These are phyloP conservation scores for Leptoteleia sp. DNA, from an alignment of 1,140 invertebrate species.

Conservation along the genomic window DNA sequence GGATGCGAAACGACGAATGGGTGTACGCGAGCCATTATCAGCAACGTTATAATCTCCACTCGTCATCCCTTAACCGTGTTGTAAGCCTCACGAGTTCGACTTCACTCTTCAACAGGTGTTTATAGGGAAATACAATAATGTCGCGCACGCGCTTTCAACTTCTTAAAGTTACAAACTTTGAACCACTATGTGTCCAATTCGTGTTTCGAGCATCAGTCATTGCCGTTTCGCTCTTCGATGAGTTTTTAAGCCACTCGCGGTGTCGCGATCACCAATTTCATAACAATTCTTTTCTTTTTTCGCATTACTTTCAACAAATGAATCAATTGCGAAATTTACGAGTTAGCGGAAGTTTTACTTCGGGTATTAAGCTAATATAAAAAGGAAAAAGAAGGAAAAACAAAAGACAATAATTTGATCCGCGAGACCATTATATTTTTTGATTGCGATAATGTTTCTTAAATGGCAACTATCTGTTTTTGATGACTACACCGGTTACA, in stretches of 20 bases:
- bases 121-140: slow-evolving; percentile 81
- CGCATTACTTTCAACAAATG: too few relatives aligned
- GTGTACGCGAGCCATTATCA: slow-evolving; percentile 63
- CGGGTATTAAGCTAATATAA: too few relatives aligned
- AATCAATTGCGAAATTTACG: too few relatives aligned
- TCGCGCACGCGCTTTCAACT: slow-evolving; percentile 78
- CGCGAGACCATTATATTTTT: too few relatives aligned
- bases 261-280: too few relatives aligned
- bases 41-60: slow-evolving; percentile 76
- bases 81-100: slow-evolving; percentile 76
- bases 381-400: too few relatives aligned
- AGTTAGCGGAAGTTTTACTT: too few relatives aligned
- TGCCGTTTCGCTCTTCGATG: slow-evolving; percentile 20
- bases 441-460: too few relatives aligned
- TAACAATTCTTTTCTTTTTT: too few relatives aligned
- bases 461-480: too few relatives aligned
- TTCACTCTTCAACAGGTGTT: slow-evolving; percentile 81
- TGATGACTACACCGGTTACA: too few relatives aligned
- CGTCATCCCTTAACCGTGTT: slow-evolving; percentile 78
- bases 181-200: slow-evolving; percentile 56
- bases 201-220: slow-evolving; percentile 35
- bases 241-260: background rate
- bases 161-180: slow-evolving; percentile 75
- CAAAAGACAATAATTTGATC: too few relatives aligned
- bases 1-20: background rate